phyloP scores from a whole-genome alignment of 2,888 invertebrate species.

The Aproaerema taeniolella region DNA sequence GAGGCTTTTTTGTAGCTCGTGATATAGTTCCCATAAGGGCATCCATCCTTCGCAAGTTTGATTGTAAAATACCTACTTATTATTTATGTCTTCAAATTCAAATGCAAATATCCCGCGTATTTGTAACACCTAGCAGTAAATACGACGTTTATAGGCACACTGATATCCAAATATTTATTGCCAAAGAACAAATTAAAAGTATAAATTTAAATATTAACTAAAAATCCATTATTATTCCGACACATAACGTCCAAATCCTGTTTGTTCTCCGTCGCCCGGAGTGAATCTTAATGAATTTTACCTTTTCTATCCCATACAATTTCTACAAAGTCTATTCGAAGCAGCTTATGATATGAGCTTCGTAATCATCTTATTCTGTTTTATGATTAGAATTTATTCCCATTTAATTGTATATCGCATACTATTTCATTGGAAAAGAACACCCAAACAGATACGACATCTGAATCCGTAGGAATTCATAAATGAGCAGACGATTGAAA shows the following conservation, averaged over 20 bases:
- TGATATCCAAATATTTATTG: constrained; percentile 60
- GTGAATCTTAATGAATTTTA: constrained; percentile 56
- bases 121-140: constrained; percentile 45
- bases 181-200: constrained; percentile 59
- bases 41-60: too few relatives aligned
- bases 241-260: constrained; percentile 54
- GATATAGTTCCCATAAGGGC: too few relatives aligned
- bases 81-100: constrained; percentile 42
- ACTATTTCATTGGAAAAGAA: constrained; percentile 20
- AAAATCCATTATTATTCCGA: constrained; percentile 38
- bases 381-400: constrained; percentile 43
- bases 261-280: constrained; percentile 52
- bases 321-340: constrained; percentile 27
- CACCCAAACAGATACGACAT: constrained; percentile 25
- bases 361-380: constrained; percentile 40
- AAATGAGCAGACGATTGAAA: constrained; percentile 1
- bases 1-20: too few relatives aligned
- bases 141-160: constrained; percentile 47
- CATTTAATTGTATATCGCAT: constrained; percentile 31
- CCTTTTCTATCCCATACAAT: constrained; percentile 35
- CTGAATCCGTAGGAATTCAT: constrained; percentile 14
- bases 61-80: too few relatives aligned
- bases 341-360: constrained; percentile 33
- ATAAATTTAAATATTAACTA: constrained; percentile 54
- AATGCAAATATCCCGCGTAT: constrained; percentile 36